Conservation (phyloP, 1,140 invertebrate species). For the Amyelois transitella region DNA sequence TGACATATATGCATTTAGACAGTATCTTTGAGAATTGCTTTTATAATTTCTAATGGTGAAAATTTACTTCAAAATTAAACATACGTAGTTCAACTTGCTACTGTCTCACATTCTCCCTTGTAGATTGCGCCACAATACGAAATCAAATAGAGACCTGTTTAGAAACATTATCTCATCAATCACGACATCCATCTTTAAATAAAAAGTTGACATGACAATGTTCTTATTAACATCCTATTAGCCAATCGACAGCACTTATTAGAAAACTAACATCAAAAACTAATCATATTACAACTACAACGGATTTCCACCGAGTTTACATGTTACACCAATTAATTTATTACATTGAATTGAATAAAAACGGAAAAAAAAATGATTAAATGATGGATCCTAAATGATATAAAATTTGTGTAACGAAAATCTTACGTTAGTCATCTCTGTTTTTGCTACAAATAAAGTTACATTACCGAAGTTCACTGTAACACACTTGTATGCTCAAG, state of each 20-base stretch:
- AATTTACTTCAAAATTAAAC: too few species aligned
- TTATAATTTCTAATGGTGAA: too few species aligned
- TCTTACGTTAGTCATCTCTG: not conserved
- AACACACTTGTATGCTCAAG: not conserved
- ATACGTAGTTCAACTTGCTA: too few species aligned
- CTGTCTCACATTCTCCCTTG: too few species aligned
- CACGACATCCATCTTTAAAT: too few species aligned
- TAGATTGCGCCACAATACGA: too few species aligned
- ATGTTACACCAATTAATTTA: conserved; percentile 4
- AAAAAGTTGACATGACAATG: too few species aligned
- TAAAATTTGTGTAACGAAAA: too few species aligned
- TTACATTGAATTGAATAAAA: conserved; percentile 6
- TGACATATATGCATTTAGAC: too few species aligned
- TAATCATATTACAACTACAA: conserved; percentile 21
- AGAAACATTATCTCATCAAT: too few species aligned
- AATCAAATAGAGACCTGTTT: too few species aligned
- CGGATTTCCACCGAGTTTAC: conserved; percentile 8
- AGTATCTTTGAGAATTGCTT: too few species aligned
- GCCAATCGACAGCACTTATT: conserved; percentile 26
- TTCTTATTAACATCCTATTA: conserved; percentile 40
- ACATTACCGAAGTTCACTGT: conserved; percentile 24
- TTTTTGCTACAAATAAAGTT: conserved; percentile 1
- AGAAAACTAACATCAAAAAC: conserved; percentile 58
- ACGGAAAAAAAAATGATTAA: conserved; percentile 9
- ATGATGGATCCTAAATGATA: conserved; percentile 17